Evolutionary conservation across 2,113 vertebrate genomes (phyloP).

Genomic region (Hystrix cristata): DNA sequence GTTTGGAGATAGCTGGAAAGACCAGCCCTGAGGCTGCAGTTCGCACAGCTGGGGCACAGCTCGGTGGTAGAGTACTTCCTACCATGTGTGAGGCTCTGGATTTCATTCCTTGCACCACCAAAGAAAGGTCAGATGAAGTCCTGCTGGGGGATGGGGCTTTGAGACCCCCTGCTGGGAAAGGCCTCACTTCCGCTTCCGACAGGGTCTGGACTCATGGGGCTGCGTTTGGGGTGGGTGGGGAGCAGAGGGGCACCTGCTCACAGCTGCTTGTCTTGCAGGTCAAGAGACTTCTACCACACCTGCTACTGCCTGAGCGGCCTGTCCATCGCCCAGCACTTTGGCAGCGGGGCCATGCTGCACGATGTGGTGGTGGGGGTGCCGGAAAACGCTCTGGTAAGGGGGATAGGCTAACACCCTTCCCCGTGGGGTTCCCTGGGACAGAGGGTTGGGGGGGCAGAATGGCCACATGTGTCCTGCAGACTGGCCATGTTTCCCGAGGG

Average conservation of each 20-base stretch:
- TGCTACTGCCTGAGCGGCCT: slow-evolving; percentile 99
- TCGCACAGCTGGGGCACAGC: background rate
- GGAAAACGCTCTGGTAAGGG: slow-evolving; percentile 95
- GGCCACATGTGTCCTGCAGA: background rate
- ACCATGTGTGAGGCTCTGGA: background rate
- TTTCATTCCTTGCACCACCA: background rate
- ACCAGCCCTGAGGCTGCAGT: background rate
- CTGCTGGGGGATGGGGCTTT: background rate
- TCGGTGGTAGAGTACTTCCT: background rate
- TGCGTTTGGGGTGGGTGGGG: fast-evolving
- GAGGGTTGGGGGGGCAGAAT: background rate
- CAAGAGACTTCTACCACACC: slow-evolving; percentile 99
- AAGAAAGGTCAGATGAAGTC: background rate
- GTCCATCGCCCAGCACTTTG: slow-evolving; percentile 97
- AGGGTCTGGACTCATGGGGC: background rate
- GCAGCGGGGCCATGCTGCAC: slow-evolving; percentile 92
- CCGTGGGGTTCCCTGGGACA: background rate
- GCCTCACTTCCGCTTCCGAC: background rate
- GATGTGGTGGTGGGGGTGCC: slow-evolving; percentile 93
- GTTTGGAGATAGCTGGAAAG: background rate
- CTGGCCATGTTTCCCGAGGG: background rate
- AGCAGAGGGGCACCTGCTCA: background rate
- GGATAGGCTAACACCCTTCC: background rate
- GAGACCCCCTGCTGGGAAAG: background rate
- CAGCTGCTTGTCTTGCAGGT: slow-evolving; percentile 85